Conservation (phyloP, 1,140 invertebrate species). For the Ganaspis sp. region DNA sequence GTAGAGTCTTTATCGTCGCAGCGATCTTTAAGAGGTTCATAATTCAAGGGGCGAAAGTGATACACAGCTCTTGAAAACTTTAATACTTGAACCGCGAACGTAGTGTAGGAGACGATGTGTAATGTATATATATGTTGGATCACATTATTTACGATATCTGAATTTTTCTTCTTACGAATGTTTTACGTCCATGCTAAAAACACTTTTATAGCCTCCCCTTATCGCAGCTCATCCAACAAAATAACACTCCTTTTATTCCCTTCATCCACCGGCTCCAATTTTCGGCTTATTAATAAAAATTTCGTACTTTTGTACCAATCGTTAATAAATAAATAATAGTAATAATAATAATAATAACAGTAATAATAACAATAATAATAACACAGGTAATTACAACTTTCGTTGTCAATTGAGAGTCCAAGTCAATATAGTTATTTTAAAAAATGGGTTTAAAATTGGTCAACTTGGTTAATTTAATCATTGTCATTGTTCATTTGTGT, state of each 20-base stretch:
- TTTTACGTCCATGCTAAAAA: constrained; percentile 10
- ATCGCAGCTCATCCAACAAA: neutral
- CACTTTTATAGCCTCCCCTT: constrained; percentile 10
- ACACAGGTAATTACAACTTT: too few species aligned
- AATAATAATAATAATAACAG: too few species aligned
- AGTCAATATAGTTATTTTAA: too few species aligned
- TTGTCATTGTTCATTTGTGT: too few species aligned
- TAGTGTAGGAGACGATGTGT: neutral
- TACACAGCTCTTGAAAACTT: constrained; percentile 29
- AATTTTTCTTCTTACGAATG: constrained; percentile 19
- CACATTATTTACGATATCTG: constrained; percentile 27
- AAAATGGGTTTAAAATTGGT: too few species aligned
- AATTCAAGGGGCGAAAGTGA: constrained; percentile 24
- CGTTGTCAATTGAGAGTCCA: too few species aligned
- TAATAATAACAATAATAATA: too few species aligned
- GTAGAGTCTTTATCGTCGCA: constrained; percentile 2
- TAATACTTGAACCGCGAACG: constrained; percentile 28
- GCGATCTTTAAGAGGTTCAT: constrained; percentile 15
- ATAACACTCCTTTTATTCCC: constrained; percentile 2
- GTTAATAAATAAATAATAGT: too few species aligned
- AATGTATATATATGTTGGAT: neutral
- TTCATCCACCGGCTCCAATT: neutral
- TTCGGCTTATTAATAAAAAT: too few species aligned
- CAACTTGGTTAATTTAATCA: too few species aligned
- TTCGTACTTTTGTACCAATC: too few species aligned